These are phyloP conservation scores for Acanthosoma haemorrhoidale DNA, from an alignment of 2,888 invertebrate species.

Conservation along the genomic window DNA sequence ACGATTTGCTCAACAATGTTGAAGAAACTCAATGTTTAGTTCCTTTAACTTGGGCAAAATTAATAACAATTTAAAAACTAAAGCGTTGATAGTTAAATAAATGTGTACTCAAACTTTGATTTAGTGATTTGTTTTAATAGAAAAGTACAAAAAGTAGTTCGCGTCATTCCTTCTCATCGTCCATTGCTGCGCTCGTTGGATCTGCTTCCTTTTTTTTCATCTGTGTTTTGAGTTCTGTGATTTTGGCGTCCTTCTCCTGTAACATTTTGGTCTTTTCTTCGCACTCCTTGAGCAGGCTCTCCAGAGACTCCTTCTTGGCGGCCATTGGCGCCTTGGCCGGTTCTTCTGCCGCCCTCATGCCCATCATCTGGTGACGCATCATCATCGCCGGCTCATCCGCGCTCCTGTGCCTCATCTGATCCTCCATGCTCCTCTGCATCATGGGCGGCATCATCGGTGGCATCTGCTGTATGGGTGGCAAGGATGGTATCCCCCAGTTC, in stretches of 20 bases:
- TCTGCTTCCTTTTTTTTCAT: background rate
- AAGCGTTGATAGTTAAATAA: no score
- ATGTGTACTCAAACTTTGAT: background rate
- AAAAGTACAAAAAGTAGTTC: background rate
- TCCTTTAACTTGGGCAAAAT: no score
- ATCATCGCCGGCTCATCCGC: background rate
- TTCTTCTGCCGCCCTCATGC: background rate
- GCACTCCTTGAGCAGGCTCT: conserved; percentile 18
- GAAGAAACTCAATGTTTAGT: no score
- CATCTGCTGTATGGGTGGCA: background rate
- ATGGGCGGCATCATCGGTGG: background rate
- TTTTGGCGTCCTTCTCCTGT: conserved; percentile 3
- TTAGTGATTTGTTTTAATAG: background rate
- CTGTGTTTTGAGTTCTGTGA: background rate
- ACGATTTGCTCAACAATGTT: no score
- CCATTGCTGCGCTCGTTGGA: no score
- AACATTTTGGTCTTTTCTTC: conserved; percentile 20
- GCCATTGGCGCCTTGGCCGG: background rate
- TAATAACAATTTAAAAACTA: no score
- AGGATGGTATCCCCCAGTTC: no score
- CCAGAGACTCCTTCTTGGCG: background rate
- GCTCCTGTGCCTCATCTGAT: background rate
- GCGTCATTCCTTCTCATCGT: background rate
- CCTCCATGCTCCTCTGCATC: background rate
- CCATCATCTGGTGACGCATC: background rate